Percentiles rank a stretch among this genome's conserved stretches.
phyloP scores from a whole-genome alignment of 2,797 vertebrate species.

The Phaenicophaeus curvirostris region DNA sequence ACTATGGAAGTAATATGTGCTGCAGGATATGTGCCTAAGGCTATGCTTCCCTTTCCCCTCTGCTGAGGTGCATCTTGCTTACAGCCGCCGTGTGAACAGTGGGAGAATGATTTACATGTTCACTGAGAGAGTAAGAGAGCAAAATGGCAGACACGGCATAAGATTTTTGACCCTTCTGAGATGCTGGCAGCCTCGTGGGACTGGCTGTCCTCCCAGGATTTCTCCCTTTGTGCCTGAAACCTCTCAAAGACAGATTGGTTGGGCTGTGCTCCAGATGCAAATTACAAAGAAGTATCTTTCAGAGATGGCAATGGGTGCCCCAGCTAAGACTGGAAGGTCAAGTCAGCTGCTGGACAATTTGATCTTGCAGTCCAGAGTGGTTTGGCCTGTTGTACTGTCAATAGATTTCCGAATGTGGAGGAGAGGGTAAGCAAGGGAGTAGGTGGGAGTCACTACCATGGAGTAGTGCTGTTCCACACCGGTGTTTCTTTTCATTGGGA shows the following conservation, averaged over 20 bases:
- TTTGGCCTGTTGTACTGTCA: background rate
- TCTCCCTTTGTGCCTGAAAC: background rate
- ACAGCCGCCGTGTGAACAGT: background rate
- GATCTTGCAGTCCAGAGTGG: background rate
- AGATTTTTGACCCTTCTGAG: background rate
- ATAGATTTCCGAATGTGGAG: background rate
- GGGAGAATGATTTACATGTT: background rate
- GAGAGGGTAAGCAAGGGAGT: background rate
- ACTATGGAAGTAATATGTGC: background rate
- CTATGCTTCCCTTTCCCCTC: background rate
- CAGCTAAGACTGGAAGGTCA: background rate
- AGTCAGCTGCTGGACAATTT: background rate
- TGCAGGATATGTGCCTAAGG: background rate
- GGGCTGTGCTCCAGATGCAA: background rate
- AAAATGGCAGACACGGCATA: background rate
- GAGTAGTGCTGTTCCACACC: background rate
- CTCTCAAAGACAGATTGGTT: background rate
- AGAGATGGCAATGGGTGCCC: background rate
- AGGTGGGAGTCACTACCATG: background rate
- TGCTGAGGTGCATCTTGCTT: background rate
- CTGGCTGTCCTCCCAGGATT: background rate
- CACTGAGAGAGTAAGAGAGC: background rate
- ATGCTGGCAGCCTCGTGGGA: background rate
- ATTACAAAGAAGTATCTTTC: background rate
- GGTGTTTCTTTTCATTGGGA: background rate